Conservation (phyloP, 92 coral and sea anemone genomes). For the Pocillopora meandrina region DNA sequence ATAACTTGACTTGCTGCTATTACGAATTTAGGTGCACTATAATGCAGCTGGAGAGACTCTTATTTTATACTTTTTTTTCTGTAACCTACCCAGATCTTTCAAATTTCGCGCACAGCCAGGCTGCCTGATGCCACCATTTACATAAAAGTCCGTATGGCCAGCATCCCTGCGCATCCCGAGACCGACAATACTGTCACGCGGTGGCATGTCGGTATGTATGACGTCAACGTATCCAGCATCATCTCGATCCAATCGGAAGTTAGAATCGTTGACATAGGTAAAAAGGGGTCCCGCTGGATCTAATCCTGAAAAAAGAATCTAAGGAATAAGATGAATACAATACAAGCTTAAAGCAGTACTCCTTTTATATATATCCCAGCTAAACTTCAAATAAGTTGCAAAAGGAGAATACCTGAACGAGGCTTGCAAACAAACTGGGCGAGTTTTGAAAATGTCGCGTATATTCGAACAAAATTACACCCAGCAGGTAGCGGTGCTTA, state of each 20-base stretch:
- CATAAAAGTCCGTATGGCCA: slow-evolving; percentile 79
- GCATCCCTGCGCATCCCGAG: slow-evolving; percentile 35
- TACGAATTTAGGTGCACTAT: too few species aligned
- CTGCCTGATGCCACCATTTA: slow-evolving; percentile 79
- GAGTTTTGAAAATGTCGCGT: too few species aligned
- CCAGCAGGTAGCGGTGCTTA: too few species aligned
- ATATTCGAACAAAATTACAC: too few species aligned
- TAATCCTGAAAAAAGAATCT: slow-evolving; percentile 38
- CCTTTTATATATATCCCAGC: too few species aligned
- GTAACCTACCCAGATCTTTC: not conserved
- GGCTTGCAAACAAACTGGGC: too few species aligned
- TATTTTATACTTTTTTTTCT: not conserved
- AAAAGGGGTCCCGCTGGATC: slow-evolving; percentile 64
- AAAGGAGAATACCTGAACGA: too few species aligned
- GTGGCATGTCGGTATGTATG: slow-evolving; percentile 53
- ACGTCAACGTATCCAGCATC: slow-evolving; percentile 74
- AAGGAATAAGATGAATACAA: not conserved
- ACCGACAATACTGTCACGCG: not conserved
- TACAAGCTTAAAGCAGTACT: too few species aligned
- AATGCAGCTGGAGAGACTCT: too few species aligned
- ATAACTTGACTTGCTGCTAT: too few species aligned
- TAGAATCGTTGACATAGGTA: slow-evolving; percentile 7
- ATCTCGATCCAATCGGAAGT: slow-evolving; percentile 54
- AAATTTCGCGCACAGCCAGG: slow-evolving; percentile 32
- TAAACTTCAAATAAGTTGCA: too few species aligned